Percentiles rank a stretch among this genome's conserved stretches.
These are phyloP conservation scores for Caenorhabditis imperialis DNA, from an alignment of 2,888 invertebrate species.

Conservation along the genomic window DNA sequence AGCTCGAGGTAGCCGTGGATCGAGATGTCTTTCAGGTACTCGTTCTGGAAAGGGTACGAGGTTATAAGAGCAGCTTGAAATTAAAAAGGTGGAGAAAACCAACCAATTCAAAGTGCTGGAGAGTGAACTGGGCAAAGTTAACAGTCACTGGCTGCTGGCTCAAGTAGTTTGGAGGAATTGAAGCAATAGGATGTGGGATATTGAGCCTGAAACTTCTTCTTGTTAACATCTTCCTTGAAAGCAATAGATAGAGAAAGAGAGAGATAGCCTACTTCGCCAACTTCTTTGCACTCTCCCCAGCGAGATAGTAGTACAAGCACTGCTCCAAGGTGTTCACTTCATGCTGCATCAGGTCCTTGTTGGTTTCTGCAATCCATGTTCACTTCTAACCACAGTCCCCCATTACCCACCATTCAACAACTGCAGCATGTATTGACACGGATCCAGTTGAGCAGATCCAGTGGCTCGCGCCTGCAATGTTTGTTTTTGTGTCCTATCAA, in stretches of 20 bases:
- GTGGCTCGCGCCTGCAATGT: conserved; percentile 64
- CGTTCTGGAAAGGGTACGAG: conserved; percentile 67
- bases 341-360: conserved; percentile 62
- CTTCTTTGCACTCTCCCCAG: conserved; percentile 70
- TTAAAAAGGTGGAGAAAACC: not conserved
- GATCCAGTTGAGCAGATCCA: conserved; percentile 65
- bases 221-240: not conserved
- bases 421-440: conserved; percentile 67
- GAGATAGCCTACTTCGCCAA: conserved; percentile 45
- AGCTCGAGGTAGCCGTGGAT: conserved; percentile 70
- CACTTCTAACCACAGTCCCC: not conserved
- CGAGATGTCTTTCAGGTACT: conserved; percentile 75
- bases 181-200: conserved; percentile 75
- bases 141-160: conserved; percentile 67
- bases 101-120: conserved; percentile 77
- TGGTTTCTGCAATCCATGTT: conserved; percentile 29
- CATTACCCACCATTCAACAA: conserved; percentile 58
- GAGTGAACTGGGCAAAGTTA: conserved; percentile 73
- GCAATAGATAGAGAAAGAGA: no score
- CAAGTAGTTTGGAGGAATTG: conserved; percentile 74
- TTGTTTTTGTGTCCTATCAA: conserved; percentile 26
- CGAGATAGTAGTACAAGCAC: conserved; percentile 76
- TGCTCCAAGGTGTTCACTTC: conserved; percentile 76
- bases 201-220: conserved; percentile 53
- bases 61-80: not conserved